These are phyloP conservation scores for Chalcosyrphus nemorum DNA, from an alignment of 2,888 invertebrate genomes.

Conservation along the genomic window DNA sequence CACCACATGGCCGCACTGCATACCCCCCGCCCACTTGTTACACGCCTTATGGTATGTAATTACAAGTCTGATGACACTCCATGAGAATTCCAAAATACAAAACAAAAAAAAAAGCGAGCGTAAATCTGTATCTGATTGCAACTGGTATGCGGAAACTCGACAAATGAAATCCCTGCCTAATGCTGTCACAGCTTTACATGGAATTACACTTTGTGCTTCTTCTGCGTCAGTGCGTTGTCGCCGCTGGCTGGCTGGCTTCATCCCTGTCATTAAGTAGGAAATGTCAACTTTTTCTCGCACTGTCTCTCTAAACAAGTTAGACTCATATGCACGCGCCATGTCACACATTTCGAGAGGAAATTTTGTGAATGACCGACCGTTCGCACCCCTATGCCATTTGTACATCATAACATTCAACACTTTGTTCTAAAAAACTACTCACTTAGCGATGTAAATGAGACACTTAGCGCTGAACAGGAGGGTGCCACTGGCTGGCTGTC, in stretches of 20 bases:
- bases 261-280: conserved; percentile 59
- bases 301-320: conserved; percentile 51
- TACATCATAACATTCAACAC: conserved; percentile 20
- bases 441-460: conserved; percentile 40
- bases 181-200: conserved; percentile 51
- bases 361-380: conserved; percentile 21
- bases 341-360: conserved; percentile 30
- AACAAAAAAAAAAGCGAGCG: conserved; percentile 18
- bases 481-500: conserved; percentile 15
- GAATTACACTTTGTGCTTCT: conserved; percentile 30
- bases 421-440: conserved; percentile 20
- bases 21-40: neutral
- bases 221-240: neutral
- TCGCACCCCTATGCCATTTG: conserved; percentile 55
- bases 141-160: conserved; percentile 50
- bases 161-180: conserved; percentile 47
- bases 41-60: neutral
- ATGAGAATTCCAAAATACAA: conserved; percentile 22
- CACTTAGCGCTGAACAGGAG: neutral
- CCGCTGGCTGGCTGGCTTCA: too few relatives aligned
- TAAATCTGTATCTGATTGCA: conserved; percentile 40
- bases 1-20: neutral
- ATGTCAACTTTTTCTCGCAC: conserved; percentile 57
- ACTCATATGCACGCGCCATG: conserved; percentile 55
- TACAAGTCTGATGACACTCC: conserved; percentile 11